phyloP scores from a whole-genome alignment of 1,140 invertebrate genomes.

The Bombus superbus region DNA sequence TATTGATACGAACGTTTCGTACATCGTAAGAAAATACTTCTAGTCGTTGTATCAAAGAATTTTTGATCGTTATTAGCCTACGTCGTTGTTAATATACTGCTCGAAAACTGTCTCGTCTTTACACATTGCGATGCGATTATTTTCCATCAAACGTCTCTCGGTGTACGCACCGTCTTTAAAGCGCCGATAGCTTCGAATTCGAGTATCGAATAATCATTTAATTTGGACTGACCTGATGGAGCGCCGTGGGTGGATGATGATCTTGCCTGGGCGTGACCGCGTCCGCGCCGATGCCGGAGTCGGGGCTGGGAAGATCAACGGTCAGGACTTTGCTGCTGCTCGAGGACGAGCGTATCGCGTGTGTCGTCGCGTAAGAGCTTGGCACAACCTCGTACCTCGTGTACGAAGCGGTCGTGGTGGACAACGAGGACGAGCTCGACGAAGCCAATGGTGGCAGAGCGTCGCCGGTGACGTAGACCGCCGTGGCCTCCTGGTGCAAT shows the following conservation, averaged over 20 bases:
- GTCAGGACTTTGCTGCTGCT: conserved; percentile 89
- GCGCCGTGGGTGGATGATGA: conserved; percentile 85
- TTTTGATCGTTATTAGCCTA: no score
- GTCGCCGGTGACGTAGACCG: conserved; percentile 79
- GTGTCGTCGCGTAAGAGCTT: conserved; percentile 79
- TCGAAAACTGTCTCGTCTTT: no score
- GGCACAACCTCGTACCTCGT: conserved; percentile 82
- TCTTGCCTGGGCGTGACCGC: conserved; percentile 94
- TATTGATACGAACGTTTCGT: no score
- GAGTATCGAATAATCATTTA: not conserved
- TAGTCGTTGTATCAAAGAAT: no score
- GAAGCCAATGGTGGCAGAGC: conserved; percentile 79
- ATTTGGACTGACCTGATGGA: conserved; percentile 90
- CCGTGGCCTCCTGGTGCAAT: conserved; percentile 78
- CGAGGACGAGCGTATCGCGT: conserved; percentile 80
- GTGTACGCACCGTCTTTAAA: no score
- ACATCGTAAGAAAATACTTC: no score
- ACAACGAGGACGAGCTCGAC: conserved; percentile 78
- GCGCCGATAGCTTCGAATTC: no score
- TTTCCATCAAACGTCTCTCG: no score
- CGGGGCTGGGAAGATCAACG: conserved; percentile 95
- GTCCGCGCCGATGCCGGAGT: conserved; percentile 95
- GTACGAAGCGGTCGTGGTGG: conserved; percentile 79
- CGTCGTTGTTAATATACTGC: no score
- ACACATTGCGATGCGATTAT: no score